Evolutionary conservation across 1,140 invertebrate species (phyloP).

Genomic region (Ganaspis sp.): DNA sequence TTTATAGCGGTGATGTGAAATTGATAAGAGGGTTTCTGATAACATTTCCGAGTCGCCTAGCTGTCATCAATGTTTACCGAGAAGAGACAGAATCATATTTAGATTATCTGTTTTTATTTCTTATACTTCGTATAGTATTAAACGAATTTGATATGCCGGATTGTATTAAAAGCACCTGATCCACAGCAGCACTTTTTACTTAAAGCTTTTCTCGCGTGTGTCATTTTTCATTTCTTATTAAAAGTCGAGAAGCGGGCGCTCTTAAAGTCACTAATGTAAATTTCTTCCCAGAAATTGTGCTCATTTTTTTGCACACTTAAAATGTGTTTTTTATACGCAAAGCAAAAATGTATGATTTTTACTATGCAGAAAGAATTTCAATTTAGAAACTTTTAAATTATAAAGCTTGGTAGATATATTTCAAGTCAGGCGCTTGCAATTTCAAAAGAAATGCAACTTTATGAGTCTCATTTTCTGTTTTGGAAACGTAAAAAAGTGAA

Average conservation of each 20-base stretch:
- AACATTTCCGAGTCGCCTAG: neutral
- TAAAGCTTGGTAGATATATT: neutral
- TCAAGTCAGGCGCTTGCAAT: no score
- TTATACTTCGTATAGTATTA: neutral
- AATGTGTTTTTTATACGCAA: no score
- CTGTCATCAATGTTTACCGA: slow-evolving; percentile 5
- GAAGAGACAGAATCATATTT: slow-evolving; percentile 16
- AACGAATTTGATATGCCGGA: neutral
- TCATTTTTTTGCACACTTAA: no score
- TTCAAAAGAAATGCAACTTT: no score
- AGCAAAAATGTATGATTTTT: neutral
- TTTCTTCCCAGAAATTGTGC: neutral
- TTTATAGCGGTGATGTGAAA: neutral
- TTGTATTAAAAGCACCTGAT: slow-evolving; percentile 2
- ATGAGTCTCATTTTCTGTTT: neutral
- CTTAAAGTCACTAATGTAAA: neutral
- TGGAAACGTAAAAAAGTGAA: neutral
- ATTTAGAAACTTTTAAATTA: neutral
- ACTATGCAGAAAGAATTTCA: neutral
- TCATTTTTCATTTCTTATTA: neutral
- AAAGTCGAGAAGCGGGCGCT: neutral
- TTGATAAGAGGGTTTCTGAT: slow-evolving; percentile 24
- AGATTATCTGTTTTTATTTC: neutral
- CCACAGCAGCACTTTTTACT: neutral
- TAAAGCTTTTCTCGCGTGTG: neutral